These are phyloP conservation scores for Eristalis intricaria DNA, from an alignment of 2,888 invertebrate genomes.

Conservation along the genomic window DNA sequence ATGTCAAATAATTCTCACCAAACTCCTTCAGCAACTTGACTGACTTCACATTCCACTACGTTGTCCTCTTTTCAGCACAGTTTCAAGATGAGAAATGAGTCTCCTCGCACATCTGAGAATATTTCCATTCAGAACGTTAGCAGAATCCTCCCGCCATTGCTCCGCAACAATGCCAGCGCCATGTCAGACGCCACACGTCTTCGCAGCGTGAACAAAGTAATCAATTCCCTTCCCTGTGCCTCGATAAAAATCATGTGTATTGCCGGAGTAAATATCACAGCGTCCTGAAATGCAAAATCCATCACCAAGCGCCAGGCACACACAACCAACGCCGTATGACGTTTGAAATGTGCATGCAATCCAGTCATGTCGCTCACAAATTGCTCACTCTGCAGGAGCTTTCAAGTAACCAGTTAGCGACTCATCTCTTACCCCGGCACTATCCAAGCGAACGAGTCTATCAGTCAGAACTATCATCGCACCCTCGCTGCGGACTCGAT, in stretches of 20 bases:
- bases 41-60: no score
- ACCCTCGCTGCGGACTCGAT: neutral
- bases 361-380: slow-evolving; percentile 67
- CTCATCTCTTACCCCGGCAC: slow-evolving; percentile 52
- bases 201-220: slow-evolving; percentile 53
- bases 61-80: no score
- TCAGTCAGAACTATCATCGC: slow-evolving; percentile 70
- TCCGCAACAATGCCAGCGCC: slow-evolving; percentile 42
- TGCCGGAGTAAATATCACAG: slow-evolving; percentile 28
- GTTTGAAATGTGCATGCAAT: slow-evolving; percentile 61
- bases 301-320: slow-evolving; percentile 7
- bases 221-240: slow-evolving; percentile 29
- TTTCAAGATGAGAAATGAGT: slow-evolving; percentile 9
- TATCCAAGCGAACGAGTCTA: slow-evolving; percentile 61
- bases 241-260: slow-evolving; percentile 19
- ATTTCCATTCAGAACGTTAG: slow-evolving; percentile 38
- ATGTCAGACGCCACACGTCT: slow-evolving; percentile 56
- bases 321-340: neutral
- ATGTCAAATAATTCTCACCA: no score
- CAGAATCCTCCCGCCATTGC: neutral
- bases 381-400: slow-evolving; percentile 68
- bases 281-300: slow-evolving; percentile 38
- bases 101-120: slow-evolving; percentile 35
- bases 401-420: slow-evolving; percentile 71
- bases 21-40: no score